Conservation (phyloP, 2,113 vertebrate genomes). For the Felis catus region DNA sequence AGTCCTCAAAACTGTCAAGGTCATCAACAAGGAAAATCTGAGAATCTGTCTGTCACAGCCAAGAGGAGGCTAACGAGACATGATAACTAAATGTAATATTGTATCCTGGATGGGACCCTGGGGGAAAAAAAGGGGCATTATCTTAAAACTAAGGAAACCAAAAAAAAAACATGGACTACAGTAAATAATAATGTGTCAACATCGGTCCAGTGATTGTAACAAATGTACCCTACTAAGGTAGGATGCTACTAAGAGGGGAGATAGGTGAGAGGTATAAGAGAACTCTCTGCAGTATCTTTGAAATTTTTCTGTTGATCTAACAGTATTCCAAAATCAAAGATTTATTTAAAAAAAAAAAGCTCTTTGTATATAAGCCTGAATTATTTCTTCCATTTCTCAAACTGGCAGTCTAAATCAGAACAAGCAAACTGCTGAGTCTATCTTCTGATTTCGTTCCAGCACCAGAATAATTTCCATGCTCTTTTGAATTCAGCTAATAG, state of each 20-base stretch:
- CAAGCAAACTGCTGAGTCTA: conserved; percentile 41
- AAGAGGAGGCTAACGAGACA: background rate
- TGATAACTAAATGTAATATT: background rate
- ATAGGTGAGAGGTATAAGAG: background rate
- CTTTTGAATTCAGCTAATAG: conserved; percentile 67
- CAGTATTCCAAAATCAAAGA: background rate
- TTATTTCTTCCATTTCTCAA: conserved; percentile 57
- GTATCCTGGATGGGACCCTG: background rate
- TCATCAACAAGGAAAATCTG: background rate
- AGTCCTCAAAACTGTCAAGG: background rate
- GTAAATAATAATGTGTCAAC: background rate
- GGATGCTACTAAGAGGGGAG: background rate
- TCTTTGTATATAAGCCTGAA: background rate
- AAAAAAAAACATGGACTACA: background rate
- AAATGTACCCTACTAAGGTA: background rate
- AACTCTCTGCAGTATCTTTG: background rate
- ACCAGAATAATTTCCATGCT: conserved; percentile 65
- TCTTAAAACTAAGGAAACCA: background rate
- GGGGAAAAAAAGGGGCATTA: background rate
- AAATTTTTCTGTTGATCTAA: conserved; percentile 4
- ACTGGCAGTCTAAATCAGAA: conserved; percentile 50
- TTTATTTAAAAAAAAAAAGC: background rate
- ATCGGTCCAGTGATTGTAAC: background rate
- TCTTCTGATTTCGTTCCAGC: conserved; percentile 64
- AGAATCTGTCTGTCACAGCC: background rate